A percentile compares a stretch with the other conserved stretches of the same genome.
These are phyloP conservation scores for Excalfactoria chinensis DNA, from an alignment of 2,113 vertebrate genomes.

Conservation along the genomic window DNA sequence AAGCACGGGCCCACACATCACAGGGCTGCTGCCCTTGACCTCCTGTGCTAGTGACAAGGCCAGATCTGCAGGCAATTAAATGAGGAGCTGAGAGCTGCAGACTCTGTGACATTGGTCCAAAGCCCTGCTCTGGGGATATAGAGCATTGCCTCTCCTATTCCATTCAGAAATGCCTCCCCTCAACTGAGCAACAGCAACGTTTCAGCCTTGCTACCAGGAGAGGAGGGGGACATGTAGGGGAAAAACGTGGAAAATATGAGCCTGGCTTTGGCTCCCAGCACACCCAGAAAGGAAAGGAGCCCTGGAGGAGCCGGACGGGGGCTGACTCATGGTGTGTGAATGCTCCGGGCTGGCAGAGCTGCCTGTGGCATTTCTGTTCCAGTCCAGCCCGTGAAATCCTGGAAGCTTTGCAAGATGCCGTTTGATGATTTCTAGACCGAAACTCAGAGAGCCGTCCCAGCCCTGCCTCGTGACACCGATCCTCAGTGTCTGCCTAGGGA, in stretches of 20 bases:
- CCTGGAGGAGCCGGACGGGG: neutral
- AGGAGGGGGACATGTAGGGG: neutral
- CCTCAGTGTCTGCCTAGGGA: neutral
- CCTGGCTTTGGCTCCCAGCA: neutral
- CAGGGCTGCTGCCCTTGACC: conserved; percentile 59
- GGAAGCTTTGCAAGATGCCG: conserved; percentile 1
- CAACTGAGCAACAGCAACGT: neutral
- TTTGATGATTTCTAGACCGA: conserved; percentile 15
- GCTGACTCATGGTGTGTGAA: conserved; percentile 36
- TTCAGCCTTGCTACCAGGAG: neutral
- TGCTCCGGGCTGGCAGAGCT: neutral
- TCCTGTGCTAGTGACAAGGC: conserved; percentile 47
- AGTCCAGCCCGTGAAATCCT: conserved; percentile 37
- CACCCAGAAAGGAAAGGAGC: neutral
- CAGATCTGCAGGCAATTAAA: conserved; percentile 53
- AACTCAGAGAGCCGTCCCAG: neutral
- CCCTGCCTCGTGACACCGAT: neutral
- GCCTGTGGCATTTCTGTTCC: conserved; percentile 29
- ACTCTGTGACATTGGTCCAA: neutral
- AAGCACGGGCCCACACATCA: neutral
- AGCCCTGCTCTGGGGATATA: neutral
- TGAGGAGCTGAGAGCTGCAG: conserved; percentile 9
- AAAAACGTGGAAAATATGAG: conserved; percentile 4
- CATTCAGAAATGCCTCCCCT: neutral
- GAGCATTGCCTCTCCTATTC: neutral